Conservation (phyloP, 2,113 vertebrate genomes). For the Glareola pratincola region DNA sequence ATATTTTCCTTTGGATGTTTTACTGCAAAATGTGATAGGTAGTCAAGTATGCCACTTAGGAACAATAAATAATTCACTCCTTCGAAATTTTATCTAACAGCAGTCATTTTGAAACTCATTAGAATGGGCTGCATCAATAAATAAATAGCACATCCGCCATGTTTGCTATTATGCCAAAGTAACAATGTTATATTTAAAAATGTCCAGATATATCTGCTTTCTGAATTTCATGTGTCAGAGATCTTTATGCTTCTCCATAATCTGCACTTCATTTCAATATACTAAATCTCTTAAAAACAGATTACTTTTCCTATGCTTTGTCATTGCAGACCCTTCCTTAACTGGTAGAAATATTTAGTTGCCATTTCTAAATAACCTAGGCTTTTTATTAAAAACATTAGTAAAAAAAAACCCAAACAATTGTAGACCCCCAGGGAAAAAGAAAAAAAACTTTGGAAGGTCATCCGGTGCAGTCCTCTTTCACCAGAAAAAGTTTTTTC, state of each 20-base stretch:
- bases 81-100: slow-evolving; percentile 28
- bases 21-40: neutral
- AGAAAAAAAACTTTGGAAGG: neutral
- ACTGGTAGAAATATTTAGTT: neutral
- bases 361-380: neutral
- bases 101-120: slow-evolving; percentile 17
- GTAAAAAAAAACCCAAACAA: neutral
- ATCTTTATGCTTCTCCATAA: neutral
- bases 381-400: neutral
- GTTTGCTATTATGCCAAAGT: neutral
- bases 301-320: neutral
- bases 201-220: neutral
- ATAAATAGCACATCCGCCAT: neutral
- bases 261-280: neutral
- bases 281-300: neutral
- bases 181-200: neutral
- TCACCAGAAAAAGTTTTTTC: neutral
- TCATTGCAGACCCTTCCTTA: neutral
- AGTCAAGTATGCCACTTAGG: slow-evolving; percentile 23
- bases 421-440: neutral
- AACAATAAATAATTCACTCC: slow-evolving; percentile 41
- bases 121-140: slow-evolving; percentile 23
- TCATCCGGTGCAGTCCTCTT: neutral
- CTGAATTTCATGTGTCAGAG: neutral
- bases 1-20: slow-evolving; percentile 12